Evolutionary conservation across 2,113 vertebrate species (phyloP).

Genomic region (Platysternon megacephalum): DNA sequence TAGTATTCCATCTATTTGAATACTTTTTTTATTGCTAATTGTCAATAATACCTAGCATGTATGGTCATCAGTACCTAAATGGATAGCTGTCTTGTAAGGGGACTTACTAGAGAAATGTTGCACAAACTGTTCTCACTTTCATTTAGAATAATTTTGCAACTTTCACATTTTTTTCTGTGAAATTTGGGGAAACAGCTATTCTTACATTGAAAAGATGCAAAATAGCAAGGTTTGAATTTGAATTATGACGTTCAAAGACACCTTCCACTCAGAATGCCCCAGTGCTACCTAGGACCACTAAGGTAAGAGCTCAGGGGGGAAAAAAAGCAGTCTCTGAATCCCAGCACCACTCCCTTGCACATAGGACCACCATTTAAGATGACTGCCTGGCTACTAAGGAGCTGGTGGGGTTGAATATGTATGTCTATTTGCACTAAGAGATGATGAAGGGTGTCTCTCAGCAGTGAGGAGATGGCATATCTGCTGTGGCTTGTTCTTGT

Average conservation of each 20-base stretch:
- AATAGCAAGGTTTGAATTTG: background rate
- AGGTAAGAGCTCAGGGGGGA: background rate
- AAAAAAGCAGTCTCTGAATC: background rate
- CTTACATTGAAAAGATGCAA: background rate
- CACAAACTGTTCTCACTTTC: background rate
- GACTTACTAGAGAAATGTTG: slow-evolving; percentile 41
- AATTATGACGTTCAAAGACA: background rate
- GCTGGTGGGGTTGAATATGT: background rate
- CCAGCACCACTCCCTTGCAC: background rate
- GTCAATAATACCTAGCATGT: slow-evolving; percentile 19
- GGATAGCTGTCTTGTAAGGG: slow-evolving; percentile 31
- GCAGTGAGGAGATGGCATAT: background rate
- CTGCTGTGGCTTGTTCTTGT: background rate
- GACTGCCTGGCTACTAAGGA: background rate
- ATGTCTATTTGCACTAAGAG: background rate
- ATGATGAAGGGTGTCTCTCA: background rate
- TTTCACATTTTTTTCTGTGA: background rate
- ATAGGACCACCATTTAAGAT: background rate
- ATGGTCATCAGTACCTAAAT: slow-evolving; percentile 49
- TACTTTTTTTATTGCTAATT: slow-evolving; percentile 29
- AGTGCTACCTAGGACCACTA: background rate
- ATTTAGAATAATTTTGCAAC: background rate
- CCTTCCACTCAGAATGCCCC: background rate
- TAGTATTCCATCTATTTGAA: slow-evolving; percentile 14
- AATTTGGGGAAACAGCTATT: background rate